A percentile compares a stretch with the other conserved stretches of the same genome.
Evolutionary conservation across 30 jellyfish, hydroid and myxozoan genomes (phyloP).

Genomic region (Turritopsis rubra): DNA sequence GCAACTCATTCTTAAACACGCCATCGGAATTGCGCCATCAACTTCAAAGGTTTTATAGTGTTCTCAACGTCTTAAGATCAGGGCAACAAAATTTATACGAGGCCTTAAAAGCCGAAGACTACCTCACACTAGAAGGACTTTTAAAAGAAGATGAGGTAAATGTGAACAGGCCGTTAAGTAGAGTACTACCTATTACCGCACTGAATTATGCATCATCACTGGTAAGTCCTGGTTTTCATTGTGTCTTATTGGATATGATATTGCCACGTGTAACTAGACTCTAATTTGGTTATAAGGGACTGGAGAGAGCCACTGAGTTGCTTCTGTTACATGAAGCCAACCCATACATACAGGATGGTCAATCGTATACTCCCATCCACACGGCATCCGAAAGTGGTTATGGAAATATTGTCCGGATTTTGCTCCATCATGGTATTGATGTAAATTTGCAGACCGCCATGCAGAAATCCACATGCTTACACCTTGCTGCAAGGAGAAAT

Average conservation of each 20-base stretch:
- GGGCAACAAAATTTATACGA: constrained; percentile 56
- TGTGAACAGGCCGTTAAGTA: constrained; percentile 45
- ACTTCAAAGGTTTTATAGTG: constrained; percentile 46
- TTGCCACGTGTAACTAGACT: background rate
- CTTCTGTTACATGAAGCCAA: constrained; percentile 61
- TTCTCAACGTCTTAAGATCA: constrained; percentile 53
- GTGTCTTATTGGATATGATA: background rate
- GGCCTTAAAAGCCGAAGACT: constrained; percentile 50
- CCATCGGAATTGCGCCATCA: constrained; percentile 27
- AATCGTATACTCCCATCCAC: constrained; percentile 48
- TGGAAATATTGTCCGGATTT: constrained; percentile 33
- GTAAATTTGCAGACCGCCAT: constrained; percentile 35
- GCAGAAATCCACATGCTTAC: constrained; percentile 54
- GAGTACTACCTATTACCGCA: constrained; percentile 63
- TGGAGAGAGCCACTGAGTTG: constrained; percentile 45
- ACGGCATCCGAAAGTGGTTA: constrained; percentile 80
- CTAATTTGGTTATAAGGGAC: constrained; percentile 46
- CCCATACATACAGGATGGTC: constrained; percentile 38
- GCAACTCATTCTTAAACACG: background rate
- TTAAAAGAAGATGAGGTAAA: constrained; percentile 41
- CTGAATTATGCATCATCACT: constrained; percentile 46
- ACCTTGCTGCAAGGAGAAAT: constrained; percentile 57
- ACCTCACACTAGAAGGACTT: constrained; percentile 24
- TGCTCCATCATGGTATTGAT: constrained; percentile 51
- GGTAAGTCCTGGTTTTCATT: constrained; percentile 30